These are phyloP conservation scores for Macrophya annulata DNA, from an alignment of 2,888 invertebrate species.

Conservation along the genomic window DNA sequence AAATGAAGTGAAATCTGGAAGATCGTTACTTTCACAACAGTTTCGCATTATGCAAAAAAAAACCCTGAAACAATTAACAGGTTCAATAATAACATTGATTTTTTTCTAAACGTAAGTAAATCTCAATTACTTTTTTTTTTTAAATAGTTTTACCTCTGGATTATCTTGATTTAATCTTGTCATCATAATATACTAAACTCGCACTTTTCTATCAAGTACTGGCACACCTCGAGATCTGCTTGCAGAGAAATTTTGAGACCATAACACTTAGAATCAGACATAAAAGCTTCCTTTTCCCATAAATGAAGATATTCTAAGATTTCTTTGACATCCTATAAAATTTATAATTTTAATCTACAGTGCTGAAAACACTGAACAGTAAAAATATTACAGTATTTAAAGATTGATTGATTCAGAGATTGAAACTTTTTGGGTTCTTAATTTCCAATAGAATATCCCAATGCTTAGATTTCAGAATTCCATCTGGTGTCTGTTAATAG, in stretches of 20 bases:
- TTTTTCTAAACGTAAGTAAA: too few species aligned
- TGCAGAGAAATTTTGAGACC: slow-evolving; percentile 58
- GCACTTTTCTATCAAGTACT: slow-evolving; percentile 53
- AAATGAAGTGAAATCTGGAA: slow-evolving; percentile 53
- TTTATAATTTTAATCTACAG: not conserved
- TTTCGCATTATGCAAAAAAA: slow-evolving; percentile 58
- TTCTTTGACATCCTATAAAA: slow-evolving; percentile 54
- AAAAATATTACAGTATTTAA: too few species aligned
- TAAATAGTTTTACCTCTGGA: slow-evolving; percentile 5
- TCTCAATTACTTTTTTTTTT: too few species aligned
- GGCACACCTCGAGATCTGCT: slow-evolving; percentile 55
- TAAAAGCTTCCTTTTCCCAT: slow-evolving; percentile 55
- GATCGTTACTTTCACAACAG: slow-evolving; percentile 56
- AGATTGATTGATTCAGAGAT: too few species aligned
- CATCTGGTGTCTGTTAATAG: slow-evolving; percentile 59
- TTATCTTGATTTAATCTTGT: slow-evolving; percentile 22
- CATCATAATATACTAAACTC: slow-evolving; percentile 56
- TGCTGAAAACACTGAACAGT: not conserved
- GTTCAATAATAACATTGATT: not conserved
- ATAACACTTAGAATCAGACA: slow-evolving; percentile 52
- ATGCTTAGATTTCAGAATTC: slow-evolving; percentile 53
- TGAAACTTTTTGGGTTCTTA: slow-evolving; percentile 48
- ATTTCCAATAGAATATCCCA: slow-evolving; percentile 51
- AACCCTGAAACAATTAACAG: slow-evolving; percentile 38
- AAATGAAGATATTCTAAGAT: slow-evolving; percentile 50